Conservation (phyloP, 2,888 invertebrate species). For the Eudasyphora cyanicolor region DNA sequence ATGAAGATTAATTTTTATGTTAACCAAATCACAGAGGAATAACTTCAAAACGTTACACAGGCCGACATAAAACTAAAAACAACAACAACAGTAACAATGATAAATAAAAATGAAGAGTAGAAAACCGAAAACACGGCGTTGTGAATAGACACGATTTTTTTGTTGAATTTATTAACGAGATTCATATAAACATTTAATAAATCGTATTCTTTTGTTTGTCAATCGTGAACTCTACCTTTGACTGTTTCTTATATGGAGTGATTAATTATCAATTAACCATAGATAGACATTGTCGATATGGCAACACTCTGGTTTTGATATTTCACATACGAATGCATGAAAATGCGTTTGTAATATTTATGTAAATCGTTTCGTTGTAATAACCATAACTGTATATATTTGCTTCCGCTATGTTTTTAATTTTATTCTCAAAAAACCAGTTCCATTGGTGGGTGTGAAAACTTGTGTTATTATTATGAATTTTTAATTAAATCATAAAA, state of each 20-base stretch:
- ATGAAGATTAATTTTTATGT: not conserved
- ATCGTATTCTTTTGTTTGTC: not conserved
- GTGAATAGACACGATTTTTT: not conserved
- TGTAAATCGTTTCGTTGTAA: too few relatives aligned
- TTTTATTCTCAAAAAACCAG: too few relatives aligned
- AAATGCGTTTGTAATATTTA: not conserved
- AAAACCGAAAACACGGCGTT: not conserved
- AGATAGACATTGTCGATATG: not conserved
- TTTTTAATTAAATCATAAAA: too few relatives aligned
- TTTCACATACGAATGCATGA: not conserved
- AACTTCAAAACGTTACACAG: not conserved
- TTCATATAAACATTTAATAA: not conserved
- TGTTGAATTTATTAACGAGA: too few relatives aligned
- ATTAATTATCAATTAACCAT: not conserved
- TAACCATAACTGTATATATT: too few relatives aligned
- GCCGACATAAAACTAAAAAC: not conserved
- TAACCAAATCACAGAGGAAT: not conserved
- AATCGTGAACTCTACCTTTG: not conserved
- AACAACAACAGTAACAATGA: not conserved
- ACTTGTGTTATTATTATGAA: too few relatives aligned
- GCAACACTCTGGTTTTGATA: too few relatives aligned
- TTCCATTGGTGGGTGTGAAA: too few relatives aligned
- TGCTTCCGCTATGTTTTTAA: too few relatives aligned
- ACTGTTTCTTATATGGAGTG: not conserved
- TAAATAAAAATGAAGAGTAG: not conserved